These are phyloP conservation scores for Cataglyphis livida DNA, from an alignment of 2,888 invertebrate genomes.

Conservation along the genomic window DNA sequence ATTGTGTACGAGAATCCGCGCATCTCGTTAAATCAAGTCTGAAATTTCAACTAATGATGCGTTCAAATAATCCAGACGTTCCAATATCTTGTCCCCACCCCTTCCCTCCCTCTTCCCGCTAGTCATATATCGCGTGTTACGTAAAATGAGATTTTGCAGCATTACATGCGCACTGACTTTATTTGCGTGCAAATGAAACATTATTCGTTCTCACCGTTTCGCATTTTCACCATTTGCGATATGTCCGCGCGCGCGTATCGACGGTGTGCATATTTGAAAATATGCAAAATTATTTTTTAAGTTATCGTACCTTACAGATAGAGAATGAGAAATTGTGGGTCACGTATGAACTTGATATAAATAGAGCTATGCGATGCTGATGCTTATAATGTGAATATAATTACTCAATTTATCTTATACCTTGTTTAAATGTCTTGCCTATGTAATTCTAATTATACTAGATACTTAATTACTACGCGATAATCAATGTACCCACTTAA, in stretches of 20 bases:
- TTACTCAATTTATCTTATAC: constrained; percentile 70
- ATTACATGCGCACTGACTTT: neutral
- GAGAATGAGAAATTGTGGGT: neutral
- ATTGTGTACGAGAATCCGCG: neutral
- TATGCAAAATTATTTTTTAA: neutral
- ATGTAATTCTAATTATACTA: constrained; percentile 66
- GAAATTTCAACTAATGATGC: neutral
- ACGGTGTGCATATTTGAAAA: neutral
- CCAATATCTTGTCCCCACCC: neutral
- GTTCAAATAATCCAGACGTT: neutral
- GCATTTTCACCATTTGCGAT: neutral
- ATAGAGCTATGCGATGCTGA: neutral
- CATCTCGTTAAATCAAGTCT: neutral
- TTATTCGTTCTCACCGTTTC: neutral
- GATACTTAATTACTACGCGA: constrained; percentile 59
- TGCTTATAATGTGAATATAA: constrained; percentile 72
- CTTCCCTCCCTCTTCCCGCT: neutral
- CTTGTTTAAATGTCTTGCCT: constrained; percentile 61
- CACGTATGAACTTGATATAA: neutral
- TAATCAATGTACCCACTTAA: constrained; percentile 56
- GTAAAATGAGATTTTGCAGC: neutral
- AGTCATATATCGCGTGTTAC: constrained; percentile 1
- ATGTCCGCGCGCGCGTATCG: neutral
- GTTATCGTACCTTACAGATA: neutral
- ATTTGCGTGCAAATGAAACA: neutral